Evolutionary conservation across 1,140 invertebrate species (phyloP).

Genomic region (Cydia fagiglandana): DNA sequence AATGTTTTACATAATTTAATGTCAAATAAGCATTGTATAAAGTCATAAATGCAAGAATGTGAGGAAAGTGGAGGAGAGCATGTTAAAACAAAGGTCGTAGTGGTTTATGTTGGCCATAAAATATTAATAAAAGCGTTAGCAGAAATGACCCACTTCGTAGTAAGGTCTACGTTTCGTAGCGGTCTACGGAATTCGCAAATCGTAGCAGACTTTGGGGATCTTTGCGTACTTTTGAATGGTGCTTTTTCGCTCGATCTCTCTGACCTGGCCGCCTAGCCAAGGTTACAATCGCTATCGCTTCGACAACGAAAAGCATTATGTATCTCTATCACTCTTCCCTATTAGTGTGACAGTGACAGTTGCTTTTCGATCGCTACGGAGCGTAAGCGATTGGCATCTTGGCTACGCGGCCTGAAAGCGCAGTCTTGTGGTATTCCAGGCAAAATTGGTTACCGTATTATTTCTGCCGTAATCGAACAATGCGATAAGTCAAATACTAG

Average conservation of each 20-base stretch:
- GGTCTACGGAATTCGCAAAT: conserved; percentile 26
- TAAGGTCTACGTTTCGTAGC: conserved; percentile 27
- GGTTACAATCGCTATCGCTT: too few relatives aligned
- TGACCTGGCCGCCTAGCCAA: too few relatives aligned
- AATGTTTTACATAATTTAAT: conserved; percentile 7
- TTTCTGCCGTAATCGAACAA: too few relatives aligned
- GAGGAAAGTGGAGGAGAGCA: background rate
- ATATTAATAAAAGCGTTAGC: background rate
- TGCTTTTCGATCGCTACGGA: too few relatives aligned
- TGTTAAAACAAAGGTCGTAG: background rate
- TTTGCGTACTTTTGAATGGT: background rate
- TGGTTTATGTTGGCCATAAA: background rate
- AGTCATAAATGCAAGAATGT: conserved; percentile 5
- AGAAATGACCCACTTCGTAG: conserved; percentile 19
- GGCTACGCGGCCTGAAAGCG: too few relatives aligned
- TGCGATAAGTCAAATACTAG: too few relatives aligned
- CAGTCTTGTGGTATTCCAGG: background rate
- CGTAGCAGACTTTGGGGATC: conserved; percentile 3
- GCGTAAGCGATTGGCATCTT: too few relatives aligned
- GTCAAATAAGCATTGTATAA: conserved; percentile 11
- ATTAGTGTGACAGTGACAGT: too few relatives aligned
- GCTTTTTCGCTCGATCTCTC: background rate
- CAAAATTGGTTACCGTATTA: too few relatives aligned
- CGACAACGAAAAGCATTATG: too few relatives aligned
- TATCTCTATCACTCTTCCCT: too few relatives aligned